Evolutionary conservation across 1,140 invertebrate species (phyloP).

Genomic region (Triops cancriformis): DNA sequence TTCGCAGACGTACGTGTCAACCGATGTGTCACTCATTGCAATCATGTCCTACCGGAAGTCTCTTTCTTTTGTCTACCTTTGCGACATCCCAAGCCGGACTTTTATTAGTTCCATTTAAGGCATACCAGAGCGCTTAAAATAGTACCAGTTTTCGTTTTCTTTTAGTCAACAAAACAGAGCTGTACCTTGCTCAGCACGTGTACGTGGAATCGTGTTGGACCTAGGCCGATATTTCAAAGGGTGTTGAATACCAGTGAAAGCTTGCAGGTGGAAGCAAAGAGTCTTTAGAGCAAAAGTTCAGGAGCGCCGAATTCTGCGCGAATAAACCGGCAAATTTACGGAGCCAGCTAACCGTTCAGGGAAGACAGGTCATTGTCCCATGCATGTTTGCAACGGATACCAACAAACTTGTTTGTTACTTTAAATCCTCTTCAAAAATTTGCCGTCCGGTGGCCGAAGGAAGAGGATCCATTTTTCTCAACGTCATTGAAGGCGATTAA

Average conservation of each 20-base stretch:
- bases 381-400: conserved; percentile 2
- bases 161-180: too few species aligned
- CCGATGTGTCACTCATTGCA: neutral
- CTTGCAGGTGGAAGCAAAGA: neutral
- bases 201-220: too few species aligned
- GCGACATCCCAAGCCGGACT: neutral
- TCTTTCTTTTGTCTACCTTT: neutral
- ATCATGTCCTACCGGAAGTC: neutral
- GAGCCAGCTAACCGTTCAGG: neutral
- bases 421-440: conserved; percentile 3
- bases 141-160: too few species aligned
- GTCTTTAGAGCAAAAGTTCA: neutral
- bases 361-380: neutral
- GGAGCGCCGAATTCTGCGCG: neutral
- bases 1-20: neutral
- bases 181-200: too few species aligned
- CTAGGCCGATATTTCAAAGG: too few species aligned
- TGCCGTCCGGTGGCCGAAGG: neutral
- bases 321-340: neutral
- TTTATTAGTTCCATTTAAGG: too few species aligned
- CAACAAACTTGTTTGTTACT: conserved; percentile 2
- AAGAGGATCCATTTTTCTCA: conserved; percentile 4
- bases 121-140: too few species aligned
- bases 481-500: conserved; percentile 13
- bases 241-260: neutral